Conservation (phyloP, 2,888 invertebrate species). For the Dichetophora obliterata region DNA sequence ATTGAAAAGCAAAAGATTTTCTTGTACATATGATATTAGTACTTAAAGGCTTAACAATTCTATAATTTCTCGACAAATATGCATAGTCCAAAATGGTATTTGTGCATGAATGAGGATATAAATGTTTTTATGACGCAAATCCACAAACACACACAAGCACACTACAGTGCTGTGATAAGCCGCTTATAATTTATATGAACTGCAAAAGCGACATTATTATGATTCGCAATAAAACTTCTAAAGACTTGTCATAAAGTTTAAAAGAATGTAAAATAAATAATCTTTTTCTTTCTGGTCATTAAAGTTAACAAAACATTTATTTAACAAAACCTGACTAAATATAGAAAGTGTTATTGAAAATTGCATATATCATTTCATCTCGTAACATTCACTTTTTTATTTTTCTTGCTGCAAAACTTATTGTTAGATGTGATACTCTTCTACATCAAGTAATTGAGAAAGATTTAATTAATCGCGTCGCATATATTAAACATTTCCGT, state of each 20-base stretch:
- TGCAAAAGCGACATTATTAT: background rate
- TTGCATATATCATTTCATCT: background rate
- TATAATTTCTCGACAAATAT: background rate
- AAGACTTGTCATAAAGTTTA: background rate
- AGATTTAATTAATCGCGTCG: slow-evolving; percentile 57
- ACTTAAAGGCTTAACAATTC: too few species aligned
- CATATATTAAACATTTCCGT: slow-evolving; percentile 68
- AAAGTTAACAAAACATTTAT: background rate
- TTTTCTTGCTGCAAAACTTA: background rate
- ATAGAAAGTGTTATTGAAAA: background rate
- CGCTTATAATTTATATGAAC: too few species aligned
- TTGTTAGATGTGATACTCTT: too few species aligned
- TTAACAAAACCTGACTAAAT: background rate
- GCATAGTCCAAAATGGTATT: slow-evolving; percentile 7
- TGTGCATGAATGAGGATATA: slow-evolving; percentile 5
- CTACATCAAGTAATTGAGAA: slow-evolving; percentile 33
- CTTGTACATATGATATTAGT: too few species aligned
- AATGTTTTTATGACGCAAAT: too few species aligned
- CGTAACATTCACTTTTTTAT: background rate
- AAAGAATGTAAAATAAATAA: too few species aligned
- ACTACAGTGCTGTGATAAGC: too few species aligned
- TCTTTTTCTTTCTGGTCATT: background rate
- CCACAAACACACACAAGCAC: too few species aligned
- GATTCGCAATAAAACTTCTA: background rate
- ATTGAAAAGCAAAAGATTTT: too few species aligned